Evolutionary conservation across 2,888 invertebrate genomes (phyloP), one percentile per base, ranked within the genome.

Genomic region (Lutraria lutraria): DNA sequence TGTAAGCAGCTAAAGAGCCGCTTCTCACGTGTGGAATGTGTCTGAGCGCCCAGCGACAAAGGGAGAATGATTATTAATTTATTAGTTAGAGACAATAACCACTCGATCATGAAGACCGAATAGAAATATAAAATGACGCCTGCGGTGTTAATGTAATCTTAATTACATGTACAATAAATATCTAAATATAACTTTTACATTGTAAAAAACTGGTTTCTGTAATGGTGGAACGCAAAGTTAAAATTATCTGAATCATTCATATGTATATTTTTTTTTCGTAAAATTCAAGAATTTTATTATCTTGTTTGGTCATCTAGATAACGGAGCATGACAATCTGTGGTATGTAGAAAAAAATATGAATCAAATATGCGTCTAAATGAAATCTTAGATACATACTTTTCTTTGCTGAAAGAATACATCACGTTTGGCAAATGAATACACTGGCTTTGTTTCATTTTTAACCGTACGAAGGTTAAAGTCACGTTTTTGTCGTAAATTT

Each of bases 401-500:
- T 68, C 25, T 25, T 10, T 68, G 63, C 12, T 68, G 63, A 68
- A 68, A 68, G 12, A n/a, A 43, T n/a, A 13, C 63, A 10, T n/a
- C 63, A 68, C 63, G 63, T 25, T n/a, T 25, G 25, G n/a, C 8
- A 68, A 68, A 0, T 25, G 25, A 68, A 68, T n/a, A 68, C 63
- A n/a, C 8, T 6, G 4, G n/a, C 12, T 25, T 68, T 68, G 25
- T 68, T n/a, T n/a, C 15, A 63, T n/a, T n/a, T n/a, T 25, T 12
- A 43, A 68, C n/a, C n/a, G n/a, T 25, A 25, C 0, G 25, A 25
- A 25, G 63, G 21, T 25, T 68, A 3, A 4, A 25, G 25, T 25
- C 63, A 68, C 63, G 63, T 68, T 25, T n/a, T 25, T n/a, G 63
- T 68, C 63, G 63, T 68, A 25, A n/a, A 68, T n/a, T 68, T n/a